A percentile compares a stretch with the other conserved stretches of the same genome.
These are phyloP conservation scores for Spinus pinus DNA, from an alignment of 2,797 vertebrate species.

Conservation along the genomic window DNA sequence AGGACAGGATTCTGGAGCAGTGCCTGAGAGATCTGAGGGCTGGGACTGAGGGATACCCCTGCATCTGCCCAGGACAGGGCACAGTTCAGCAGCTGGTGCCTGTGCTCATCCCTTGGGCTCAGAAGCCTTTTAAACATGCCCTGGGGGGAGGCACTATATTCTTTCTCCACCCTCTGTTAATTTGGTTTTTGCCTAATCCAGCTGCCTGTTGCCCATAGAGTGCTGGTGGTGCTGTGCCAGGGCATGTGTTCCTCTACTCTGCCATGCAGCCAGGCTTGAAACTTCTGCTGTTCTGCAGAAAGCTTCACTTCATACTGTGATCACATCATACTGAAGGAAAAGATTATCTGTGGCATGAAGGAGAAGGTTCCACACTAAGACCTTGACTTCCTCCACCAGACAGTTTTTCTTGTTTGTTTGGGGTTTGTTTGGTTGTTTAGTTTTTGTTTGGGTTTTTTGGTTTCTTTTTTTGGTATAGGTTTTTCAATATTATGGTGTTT, in stretches of 20 bases:
- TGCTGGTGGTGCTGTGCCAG: not conserved
- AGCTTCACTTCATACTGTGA: not conserved
- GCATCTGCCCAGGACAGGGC: not conserved
- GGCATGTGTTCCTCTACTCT: not conserved
- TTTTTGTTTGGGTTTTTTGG: too few relatives aligned
- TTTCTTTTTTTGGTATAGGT: not conserved
- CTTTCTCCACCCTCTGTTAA: not conserved
- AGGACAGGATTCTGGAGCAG: not conserved
- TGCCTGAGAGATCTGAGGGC: not conserved
- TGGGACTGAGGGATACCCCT: not conserved
- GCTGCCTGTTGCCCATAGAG: not conserved
- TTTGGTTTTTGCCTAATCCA: not conserved
- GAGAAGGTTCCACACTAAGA: not conserved
- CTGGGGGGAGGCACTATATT: not conserved
- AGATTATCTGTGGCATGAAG: not conserved
- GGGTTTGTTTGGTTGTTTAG: too few relatives aligned
- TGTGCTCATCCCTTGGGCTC: not conserved
- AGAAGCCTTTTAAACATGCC: not conserved
- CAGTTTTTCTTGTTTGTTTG: not conserved
- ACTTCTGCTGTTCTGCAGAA: not conserved
- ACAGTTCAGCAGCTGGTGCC: not conserved
- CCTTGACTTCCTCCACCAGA: accelerated
- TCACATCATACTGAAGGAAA: not conserved
- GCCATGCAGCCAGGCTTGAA: not conserved
- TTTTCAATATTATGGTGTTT: not conserved